Conservation (phyloP, 2,888 invertebrate species). For the Autographa pulchrina region DNA sequence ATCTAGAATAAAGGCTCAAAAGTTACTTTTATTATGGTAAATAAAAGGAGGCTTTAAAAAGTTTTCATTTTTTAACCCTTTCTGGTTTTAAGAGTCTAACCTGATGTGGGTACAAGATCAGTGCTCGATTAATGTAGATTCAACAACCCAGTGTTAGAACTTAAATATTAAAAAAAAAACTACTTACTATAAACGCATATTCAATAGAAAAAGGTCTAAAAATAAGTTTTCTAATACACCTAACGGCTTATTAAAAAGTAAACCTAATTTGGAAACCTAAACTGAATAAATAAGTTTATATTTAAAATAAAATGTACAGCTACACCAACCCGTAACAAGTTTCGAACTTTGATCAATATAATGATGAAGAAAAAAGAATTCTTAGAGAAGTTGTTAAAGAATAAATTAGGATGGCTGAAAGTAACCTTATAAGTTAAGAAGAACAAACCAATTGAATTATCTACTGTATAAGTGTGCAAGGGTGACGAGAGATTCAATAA, state of each 20-base stretch:
- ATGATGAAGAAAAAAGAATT: conserved; percentile 31
- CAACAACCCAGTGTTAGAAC: no score
- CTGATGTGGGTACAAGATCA: no score
- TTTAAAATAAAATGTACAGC: conserved; percentile 34
- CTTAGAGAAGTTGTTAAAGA: conserved; percentile 21
- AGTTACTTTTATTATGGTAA: no score
- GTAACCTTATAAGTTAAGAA: not conserved
- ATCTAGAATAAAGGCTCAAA: no score
- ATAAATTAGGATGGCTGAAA: conserved; percentile 13
- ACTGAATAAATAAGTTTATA: conserved; percentile 32
- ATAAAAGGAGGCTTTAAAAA: no score
- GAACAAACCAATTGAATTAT: conserved; percentile 3
- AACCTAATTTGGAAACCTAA: conserved; percentile 28
- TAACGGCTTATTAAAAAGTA: conserved; percentile 7
- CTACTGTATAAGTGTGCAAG: not conserved
- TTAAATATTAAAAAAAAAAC: no score
- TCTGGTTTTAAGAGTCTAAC: no score
- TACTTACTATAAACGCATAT: not conserved
- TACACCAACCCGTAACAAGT: conserved; percentile 30
- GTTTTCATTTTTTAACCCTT: no score
- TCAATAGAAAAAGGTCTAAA: not conserved
- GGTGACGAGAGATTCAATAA: not conserved
- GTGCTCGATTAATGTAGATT: no score
- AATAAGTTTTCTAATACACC: not conserved
- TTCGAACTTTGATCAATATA: conserved; percentile 34